Evolutionary conservation across 2,113 vertebrate genomes (phyloP).

Genomic region (Heptranchias perlo): DNA sequence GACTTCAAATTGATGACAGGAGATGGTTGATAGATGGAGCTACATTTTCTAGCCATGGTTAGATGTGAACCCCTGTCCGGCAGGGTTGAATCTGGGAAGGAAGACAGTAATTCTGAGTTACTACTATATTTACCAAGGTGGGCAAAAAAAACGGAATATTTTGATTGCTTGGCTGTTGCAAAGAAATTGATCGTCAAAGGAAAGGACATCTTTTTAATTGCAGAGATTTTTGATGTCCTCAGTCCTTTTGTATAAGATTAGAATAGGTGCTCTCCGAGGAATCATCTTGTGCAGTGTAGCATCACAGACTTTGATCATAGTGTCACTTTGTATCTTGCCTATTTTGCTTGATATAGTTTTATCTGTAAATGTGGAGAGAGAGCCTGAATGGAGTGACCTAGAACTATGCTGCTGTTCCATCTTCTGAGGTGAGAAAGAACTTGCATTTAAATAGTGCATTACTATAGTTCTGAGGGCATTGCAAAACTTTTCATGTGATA

Average conservation of each 20-base stretch:
- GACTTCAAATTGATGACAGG: too few species aligned
- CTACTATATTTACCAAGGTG: too few species aligned
- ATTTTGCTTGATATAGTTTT: background rate
- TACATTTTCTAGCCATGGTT: too few species aligned
- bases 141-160: too few species aligned
- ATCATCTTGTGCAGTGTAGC: background rate
- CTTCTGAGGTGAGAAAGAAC: background rate
- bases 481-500: background rate
- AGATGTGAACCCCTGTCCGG: too few species aligned
- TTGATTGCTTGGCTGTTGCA: too few species aligned
- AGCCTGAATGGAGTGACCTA: background rate
- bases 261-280: background rate
- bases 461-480: background rate
- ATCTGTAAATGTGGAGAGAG: background rate
- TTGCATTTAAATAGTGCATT: background rate
- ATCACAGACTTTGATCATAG: background rate
- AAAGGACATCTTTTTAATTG: too few species aligned
- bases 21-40: too few species aligned
- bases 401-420: background rate
- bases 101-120: too few species aligned
- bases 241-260: background rate
- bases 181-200: too few species aligned
- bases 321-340: background rate
- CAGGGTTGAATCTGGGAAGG: too few species aligned
- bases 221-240: background rate